Evolutionary conservation across 53 echinoderm and acorn worm species (phyloP).

Genomic region (Paelopatides confundens): DNA sequence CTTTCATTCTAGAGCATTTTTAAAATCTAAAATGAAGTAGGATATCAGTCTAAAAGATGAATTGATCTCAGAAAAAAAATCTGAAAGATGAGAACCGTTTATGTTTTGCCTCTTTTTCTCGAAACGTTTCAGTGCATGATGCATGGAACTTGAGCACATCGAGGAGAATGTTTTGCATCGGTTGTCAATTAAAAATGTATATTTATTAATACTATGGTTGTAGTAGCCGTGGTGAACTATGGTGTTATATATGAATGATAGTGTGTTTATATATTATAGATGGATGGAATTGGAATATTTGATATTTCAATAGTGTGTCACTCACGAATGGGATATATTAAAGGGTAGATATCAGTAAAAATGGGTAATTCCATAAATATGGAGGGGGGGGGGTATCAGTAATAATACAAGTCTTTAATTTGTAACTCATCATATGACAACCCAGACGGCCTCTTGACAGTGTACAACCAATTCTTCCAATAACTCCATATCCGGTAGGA

Average conservation of each 20-base stretch:
- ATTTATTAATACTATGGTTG: background rate
- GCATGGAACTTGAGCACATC: background rate
- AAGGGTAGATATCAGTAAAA: too few species aligned
- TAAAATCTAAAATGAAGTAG: background rate
- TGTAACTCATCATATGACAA: too few species aligned
- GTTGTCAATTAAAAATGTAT: background rate
- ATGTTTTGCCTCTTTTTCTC: background rate
- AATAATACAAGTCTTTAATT: too few species aligned
- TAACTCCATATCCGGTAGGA: too few species aligned
- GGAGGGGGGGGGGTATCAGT: too few species aligned
- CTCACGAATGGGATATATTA: background rate
- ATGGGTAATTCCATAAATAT: too few species aligned
- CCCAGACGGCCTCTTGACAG: too few species aligned
- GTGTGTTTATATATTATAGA: background rate
- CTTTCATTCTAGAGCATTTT: background rate
- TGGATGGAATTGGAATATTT: background rate
- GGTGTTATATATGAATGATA: background rate
- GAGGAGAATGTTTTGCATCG: background rate
- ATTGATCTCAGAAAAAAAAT: background rate
- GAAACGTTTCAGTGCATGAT: background rate
- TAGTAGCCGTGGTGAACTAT: background rate
- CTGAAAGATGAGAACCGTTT: background rate
- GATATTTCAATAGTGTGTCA: background rate
- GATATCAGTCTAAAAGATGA: background rate
- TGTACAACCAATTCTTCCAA: too few species aligned